phyloP scores from a whole-genome alignment of 2,888 invertebrate genomes.

The Cetonia aurata region DNA sequence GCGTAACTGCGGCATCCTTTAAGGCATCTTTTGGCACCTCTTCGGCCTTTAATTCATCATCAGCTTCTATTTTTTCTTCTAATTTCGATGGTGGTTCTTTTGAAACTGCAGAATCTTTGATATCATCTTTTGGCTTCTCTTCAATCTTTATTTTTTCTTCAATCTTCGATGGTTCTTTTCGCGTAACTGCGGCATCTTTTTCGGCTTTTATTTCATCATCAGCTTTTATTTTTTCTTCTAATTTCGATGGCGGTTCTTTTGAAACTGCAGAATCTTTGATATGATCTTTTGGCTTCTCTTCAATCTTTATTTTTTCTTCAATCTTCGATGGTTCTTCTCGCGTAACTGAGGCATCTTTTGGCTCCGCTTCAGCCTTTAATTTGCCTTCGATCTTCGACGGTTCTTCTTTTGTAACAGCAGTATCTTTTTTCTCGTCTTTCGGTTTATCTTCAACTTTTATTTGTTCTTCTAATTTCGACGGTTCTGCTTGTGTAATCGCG shows the following conservation, averaged over 20 bases:
- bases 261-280: slow-evolving; percentile 11
- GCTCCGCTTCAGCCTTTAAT: too few relatives aligned
- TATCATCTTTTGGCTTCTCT: neutral
- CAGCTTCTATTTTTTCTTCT: too few relatives aligned
- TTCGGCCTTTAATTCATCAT: slow-evolving; percentile 12
- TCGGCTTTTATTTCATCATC: neutral
- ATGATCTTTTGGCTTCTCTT: slow-evolving; percentile 26
- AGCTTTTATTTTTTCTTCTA: neutral
- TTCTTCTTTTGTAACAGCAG: too few relatives aligned
- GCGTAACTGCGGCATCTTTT: slow-evolving; percentile 13
- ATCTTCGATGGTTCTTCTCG: slow-evolving; percentile 5
- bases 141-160: neutral
- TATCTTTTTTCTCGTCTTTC: too few relatives aligned
- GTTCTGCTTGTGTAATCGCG: too few relatives aligned
- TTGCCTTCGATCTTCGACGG: too few relatives aligned
- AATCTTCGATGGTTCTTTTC: neutral
- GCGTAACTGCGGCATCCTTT: neutral
- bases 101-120: neutral
- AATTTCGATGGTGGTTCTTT: too few relatives aligned
- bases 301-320: too few relatives aligned
- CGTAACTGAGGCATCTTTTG: neutral
- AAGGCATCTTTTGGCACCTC: neutral
- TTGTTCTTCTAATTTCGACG: too few relatives aligned
- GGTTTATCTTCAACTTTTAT: too few relatives aligned
- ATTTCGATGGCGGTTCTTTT: slow-evolving; percentile 1